These are phyloP conservation scores for Helogale parvula DNA, from an alignment of 2,113 vertebrate genomes.

Conservation along the genomic window DNA sequence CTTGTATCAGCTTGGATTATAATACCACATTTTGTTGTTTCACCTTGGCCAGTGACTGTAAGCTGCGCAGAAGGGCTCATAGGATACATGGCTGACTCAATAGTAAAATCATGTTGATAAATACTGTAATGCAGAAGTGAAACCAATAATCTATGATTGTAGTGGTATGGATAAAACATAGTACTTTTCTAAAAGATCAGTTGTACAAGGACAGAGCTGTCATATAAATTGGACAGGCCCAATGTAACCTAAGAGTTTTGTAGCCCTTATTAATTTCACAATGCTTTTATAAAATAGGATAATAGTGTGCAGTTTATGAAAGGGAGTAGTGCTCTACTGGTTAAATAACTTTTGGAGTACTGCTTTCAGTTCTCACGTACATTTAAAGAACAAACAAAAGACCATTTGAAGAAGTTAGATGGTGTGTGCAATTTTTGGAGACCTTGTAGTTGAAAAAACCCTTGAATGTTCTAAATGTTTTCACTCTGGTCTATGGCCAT, in stretches of 20 bases:
- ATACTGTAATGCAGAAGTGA: not conserved
- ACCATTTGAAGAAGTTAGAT: not conserved
- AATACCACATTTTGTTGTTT: not conserved
- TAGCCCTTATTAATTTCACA: not conserved
- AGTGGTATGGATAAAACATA: not conserved
- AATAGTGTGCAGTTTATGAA: not conserved
- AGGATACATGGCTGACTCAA: not conserved
- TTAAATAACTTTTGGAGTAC: slow-evolving; percentile 7
- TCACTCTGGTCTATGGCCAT: not conserved
- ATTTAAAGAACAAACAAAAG: slow-evolving; percentile 15
- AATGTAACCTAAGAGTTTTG: slow-evolving; percentile 26
- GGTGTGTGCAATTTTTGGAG: not conserved
- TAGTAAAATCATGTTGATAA: not conserved
- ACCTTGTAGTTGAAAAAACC: not conserved
- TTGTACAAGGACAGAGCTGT: not conserved
- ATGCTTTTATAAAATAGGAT: not conserved
- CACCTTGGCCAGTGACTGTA: not conserved
- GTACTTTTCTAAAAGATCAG: not conserved
- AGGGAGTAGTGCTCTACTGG: not conserved
- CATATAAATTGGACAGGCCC: not conserved
- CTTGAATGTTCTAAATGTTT: not conserved
- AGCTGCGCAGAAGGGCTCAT: not conserved
- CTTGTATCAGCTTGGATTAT: not conserved
- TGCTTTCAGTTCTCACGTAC: slow-evolving; percentile 20
- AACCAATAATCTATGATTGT: not conserved